phyloP scores from a whole-genome alignment of 2,113 vertebrate genomes.

The Amphilophus citrinellus region DNA sequence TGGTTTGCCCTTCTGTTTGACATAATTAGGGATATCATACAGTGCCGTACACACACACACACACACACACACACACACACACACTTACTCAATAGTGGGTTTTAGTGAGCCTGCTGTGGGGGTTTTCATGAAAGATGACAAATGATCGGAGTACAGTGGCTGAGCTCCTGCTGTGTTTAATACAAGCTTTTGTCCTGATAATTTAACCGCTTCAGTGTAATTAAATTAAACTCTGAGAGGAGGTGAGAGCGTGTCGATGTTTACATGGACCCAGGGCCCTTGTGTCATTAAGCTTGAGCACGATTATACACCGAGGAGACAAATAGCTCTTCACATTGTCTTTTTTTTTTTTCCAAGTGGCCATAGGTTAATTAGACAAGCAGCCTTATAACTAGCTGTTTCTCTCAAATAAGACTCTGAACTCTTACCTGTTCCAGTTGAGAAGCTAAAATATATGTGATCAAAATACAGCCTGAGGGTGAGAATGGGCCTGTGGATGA shows the following conservation, averaged over 20 bases:
- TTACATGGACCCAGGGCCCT: background rate
- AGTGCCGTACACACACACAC: background rate
- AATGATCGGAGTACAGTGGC: conserved; percentile 19
- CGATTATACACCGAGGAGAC: background rate
- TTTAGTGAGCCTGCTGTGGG: background rate
- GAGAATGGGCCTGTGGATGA: background rate
- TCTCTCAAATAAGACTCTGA: background rate
- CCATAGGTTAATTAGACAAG: background rate
- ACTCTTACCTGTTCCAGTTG: background rate
- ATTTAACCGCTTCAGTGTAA: conserved; percentile 17
- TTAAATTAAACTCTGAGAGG: conserved; percentile 30
- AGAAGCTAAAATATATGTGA: accelerated
- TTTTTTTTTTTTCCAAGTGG: background rate
- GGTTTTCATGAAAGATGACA: conserved; percentile 5
- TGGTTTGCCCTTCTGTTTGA: conserved; percentile 37
- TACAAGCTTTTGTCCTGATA: conserved; percentile 30
- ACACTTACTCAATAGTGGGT: background rate
- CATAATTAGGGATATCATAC: conserved; percentile 33
- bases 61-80: background rate
- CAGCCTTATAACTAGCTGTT: background rate
- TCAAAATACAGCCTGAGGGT: background rate
- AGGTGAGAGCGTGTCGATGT: background rate
- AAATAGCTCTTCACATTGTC: background rate
- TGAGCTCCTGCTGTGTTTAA: conserved; percentile 40
- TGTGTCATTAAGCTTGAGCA: background rate